Base-by-base conservation (phyloP, 2,113 vertebrate genomes). In the Archilochus colubris region DNA sequence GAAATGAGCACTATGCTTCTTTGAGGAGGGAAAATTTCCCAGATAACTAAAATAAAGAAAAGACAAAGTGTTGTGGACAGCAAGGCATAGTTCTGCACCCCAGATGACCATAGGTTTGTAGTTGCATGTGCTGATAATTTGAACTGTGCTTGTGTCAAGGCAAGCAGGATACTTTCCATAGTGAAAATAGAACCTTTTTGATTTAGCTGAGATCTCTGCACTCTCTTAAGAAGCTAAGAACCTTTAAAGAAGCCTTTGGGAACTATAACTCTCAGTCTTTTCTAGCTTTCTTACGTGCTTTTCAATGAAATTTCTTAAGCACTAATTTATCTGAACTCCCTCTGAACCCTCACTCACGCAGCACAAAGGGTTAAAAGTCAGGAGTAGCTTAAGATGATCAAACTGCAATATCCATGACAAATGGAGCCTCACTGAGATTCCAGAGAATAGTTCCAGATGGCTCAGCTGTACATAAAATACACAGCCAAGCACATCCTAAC, bases 351-450 rank as follows among this genome's bases (percentile, higher is more conserved):
- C 16, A 28, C 19, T 44, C 19, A 12, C 10, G 12, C 11, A 40
- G 89, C 40, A n/a, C 40, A 76, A 92, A 92, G 67, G 70, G 58
- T 94, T 93, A 89, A 84, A 95, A 93, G 84, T 93, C 38, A 75
- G 24, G 36, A 79, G 40, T 82, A 89, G 36, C 40, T 94, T 91
- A 73, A 92, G 76, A 40, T 72, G 23, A 68, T 86, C 53, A 50
- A 79, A 50, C 79, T 36, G 30, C 1, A 14, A n/a, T 44, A 89
- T 64, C 86, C 54, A 51, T 92, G 84, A 85, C 36, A 87, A 93
- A 94, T 94, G 50, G 50, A 90, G 24, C 50, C 57, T 90, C 33
- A 19, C 2, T 90, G 78, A 91, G 43, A 91, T 63, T 88, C 31
- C 63, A 62, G 59, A 66, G 54, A 85, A 85, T 31, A 58, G 46